These are phyloP conservation scores for Myotis daubentonii DNA, from an alignment of 2,797 vertebrate genomes.

Conservation along the genomic window DNA sequence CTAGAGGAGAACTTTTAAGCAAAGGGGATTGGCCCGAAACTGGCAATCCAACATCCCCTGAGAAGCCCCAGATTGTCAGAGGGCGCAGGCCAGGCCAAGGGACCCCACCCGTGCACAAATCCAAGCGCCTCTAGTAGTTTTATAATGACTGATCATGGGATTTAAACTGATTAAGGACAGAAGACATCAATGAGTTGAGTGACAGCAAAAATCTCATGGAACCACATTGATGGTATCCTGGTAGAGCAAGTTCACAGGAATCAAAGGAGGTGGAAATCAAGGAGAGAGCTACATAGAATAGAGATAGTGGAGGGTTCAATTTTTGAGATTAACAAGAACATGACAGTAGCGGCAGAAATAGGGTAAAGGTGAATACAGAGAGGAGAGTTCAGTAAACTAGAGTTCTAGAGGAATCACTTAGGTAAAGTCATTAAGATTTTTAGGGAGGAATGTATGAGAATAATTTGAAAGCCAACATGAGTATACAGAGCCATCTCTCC, in stretches of 20 bases:
- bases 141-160: not conserved
- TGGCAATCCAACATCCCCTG: too few species aligned
- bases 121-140: not conserved
- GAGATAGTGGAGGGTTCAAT: not conserved
- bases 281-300: not conserved
- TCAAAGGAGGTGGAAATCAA: not conserved
- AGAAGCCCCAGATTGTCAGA: too few species aligned
- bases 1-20: not conserved
- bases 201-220: not conserved
- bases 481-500: not conserved
- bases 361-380: not conserved
- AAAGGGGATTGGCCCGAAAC: not conserved
- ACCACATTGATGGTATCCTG: not conserved
- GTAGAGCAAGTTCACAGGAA: not conserved
- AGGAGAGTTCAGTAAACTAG: not conserved
- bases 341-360: not conserved
- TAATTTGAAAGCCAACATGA: not conserved
- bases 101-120: too few species aligned
- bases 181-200: not conserved
- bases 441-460: not conserved
- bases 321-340: not conserved
- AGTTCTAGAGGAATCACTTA: not conserved
- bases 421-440: not conserved
- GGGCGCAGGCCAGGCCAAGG: too few species aligned
- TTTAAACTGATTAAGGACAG: not conserved